Conservation (phyloP, 1,140 invertebrate species). For the Temnothorax curvispinosus region DNA sequence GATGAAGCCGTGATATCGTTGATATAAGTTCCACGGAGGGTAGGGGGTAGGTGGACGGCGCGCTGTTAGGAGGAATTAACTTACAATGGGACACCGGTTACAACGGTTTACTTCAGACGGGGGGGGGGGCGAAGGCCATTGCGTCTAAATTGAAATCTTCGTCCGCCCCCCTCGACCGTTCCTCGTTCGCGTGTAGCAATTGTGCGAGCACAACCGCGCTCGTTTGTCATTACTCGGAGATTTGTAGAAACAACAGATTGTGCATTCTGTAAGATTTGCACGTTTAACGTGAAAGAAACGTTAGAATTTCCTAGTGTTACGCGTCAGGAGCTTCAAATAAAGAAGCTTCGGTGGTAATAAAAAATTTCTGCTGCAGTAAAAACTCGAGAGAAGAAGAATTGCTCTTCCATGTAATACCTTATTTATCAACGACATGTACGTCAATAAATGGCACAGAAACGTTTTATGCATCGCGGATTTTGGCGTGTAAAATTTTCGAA, state of each 20-base stretch:
- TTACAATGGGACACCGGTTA: conserved; percentile 42
- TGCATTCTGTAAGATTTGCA: not conserved
- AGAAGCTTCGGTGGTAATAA: not conserved
- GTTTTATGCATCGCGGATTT: not conserved
- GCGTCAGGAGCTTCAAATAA: not conserved
- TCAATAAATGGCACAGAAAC: not conserved
- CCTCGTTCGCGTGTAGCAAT: not conserved
- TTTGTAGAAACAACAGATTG: not conserved
- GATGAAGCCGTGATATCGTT: conserved; percentile 80
- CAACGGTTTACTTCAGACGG: conserved; percentile 34
- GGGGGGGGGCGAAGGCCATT: not conserved
- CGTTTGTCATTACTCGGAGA: not conserved
- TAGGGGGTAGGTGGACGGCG: conserved; percentile 1
- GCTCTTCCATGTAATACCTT: not conserved
- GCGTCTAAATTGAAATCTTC: conserved; percentile 35
- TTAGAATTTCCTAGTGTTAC: not conserved
- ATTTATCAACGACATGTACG: not conserved
- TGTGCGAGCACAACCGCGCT: not conserved
- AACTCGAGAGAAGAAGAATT: not conserved
- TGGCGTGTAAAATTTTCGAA: not conserved
- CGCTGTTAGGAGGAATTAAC: conserved; percentile 49
- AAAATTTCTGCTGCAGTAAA: not conserved
- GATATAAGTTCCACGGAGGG: conserved; percentile 48
- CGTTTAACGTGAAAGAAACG: not conserved
- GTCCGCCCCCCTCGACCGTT: not conserved